Evolutionary conservation across 2,888 invertebrate genomes (phyloP), one percentile per base, ranked within the genome.

Genomic region (Fabriciana adippe): DNA sequence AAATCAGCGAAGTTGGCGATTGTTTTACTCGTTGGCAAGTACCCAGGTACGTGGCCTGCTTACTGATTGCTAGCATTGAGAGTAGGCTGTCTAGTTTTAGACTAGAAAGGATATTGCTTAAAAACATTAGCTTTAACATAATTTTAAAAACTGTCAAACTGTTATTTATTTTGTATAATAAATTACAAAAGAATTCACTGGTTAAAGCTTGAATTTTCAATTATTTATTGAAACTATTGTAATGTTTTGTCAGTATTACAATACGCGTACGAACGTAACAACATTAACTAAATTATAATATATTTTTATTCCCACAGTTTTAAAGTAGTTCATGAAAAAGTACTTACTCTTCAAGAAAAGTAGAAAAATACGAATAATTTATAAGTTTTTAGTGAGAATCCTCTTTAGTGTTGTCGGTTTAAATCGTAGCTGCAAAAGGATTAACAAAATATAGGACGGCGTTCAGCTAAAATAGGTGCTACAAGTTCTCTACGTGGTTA

Each of bases 21-120:
- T 76, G 75, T 76, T 77, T 74, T 72, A 69, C 59, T 69, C 69
- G 71, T 68, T 75, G 75, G 74, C 76, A 66, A 57, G 67, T 68
- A 55, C 70, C 73, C 74, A 69, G 72, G 71, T 69, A 76, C 77
- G 75, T 77, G 77, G 70, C 45, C 59, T 45, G 76, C 64, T 60
- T 75, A 48, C 72, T 31, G 70, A 76, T 70, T 62, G 70, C 45
- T 11, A 11, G 31, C 60, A 45, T 60, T 50, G 41, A 47, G 35
- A 48, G 64, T 65, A 68, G 64, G 67, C 69, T 68, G 72, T 66
- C 68, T 72, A 67, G 56, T 47, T 55, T 31, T n/a, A 55, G 51
- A 54, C 54, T 51, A 41, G n/a, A 54, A 15, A 21, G 54, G 55
- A 54, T 54, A 53, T 53, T 65, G 41, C 51, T 61, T 35, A 61